phyloP scores from a whole-genome alignment of 2,113 vertebrate genomes.

The Erpornis zantholeuca region DNA sequence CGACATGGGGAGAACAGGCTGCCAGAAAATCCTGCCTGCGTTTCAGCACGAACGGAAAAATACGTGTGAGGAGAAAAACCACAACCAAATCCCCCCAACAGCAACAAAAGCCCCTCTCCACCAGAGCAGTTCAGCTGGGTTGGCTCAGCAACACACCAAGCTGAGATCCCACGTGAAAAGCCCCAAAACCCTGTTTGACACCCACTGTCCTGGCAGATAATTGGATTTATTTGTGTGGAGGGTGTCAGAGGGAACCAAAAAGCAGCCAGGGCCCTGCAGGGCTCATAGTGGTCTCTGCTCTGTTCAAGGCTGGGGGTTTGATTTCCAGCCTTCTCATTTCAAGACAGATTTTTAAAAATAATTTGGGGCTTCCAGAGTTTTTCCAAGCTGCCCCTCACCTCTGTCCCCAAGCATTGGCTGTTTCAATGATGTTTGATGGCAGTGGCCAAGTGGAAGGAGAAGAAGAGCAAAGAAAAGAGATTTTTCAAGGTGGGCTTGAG shows the following conservation, averaged over 20 bases:
- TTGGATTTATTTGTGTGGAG: not conserved
- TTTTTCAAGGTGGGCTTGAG: not conserved
- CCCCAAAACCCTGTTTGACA: not conserved
- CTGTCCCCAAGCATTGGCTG: not conserved
- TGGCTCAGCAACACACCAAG: not conserved
- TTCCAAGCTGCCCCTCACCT: not conserved
- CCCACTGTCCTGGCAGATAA: not conserved
- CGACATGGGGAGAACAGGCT: not conserved
- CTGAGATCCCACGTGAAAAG: not conserved
- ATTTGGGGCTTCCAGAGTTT: not conserved
- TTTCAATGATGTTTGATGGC: not conserved
- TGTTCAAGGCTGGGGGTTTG: not conserved
- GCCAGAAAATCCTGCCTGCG: slow-evolving; percentile 15
- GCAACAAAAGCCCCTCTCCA: not conserved
- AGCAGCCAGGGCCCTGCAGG: not conserved
- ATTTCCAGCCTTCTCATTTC: not conserved
- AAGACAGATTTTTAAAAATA: not conserved
- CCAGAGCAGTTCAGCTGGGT: not conserved
- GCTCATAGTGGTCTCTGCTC: not conserved
- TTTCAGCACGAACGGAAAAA: slow-evolving; percentile 3
- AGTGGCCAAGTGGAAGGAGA: not conserved
- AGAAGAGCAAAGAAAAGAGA: not conserved
- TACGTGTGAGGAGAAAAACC: not conserved
- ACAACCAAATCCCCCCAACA: not conserved
- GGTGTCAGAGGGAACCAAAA: not conserved